phyloP scores from a whole-genome alignment of 1,140 invertebrate genomes.

The Leptopilina boulardi region DNA sequence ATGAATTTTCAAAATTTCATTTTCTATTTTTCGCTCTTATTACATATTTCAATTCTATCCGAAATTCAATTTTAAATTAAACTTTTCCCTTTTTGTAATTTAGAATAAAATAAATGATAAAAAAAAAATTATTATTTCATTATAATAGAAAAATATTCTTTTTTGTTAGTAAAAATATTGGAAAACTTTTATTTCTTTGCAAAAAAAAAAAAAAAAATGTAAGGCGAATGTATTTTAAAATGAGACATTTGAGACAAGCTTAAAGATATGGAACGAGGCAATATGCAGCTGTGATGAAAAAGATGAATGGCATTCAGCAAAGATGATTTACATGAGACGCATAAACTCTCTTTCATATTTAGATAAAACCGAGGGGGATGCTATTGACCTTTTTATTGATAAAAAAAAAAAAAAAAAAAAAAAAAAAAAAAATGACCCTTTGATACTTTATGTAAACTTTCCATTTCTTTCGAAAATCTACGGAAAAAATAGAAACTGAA shows the following conservation, averaged over 20 bases:
- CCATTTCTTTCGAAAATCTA: background rate
- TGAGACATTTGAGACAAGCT: conserved; percentile 17
- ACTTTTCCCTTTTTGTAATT: too few species aligned
- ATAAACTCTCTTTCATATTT: conserved; percentile 17
- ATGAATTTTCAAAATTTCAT: conserved; percentile 37
- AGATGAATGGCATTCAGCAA: conserved; percentile 27
- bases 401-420: too few species aligned
- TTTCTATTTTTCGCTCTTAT: background rate
- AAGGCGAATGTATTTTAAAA: conserved; percentile 9
- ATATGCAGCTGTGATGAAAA: conserved; percentile 15
- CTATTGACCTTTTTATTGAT: conserved; percentile 13
- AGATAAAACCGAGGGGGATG: conserved; percentile 18
- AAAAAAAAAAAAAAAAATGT: background rate
- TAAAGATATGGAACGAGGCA: background rate
- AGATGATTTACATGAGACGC: conserved; percentile 19
- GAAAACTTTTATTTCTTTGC: background rate
- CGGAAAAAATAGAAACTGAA: too few species aligned
- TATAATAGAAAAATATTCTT: too few species aligned
- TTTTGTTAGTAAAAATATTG: background rate
- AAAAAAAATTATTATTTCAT: too few species aligned
- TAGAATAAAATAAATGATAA: too few species aligned
- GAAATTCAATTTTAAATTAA: too few species aligned
- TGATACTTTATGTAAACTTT: conserved; percentile 11
- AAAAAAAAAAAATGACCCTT: conserved; percentile 6
- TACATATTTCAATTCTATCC: too few species aligned